Evolutionary conservation across 2,797 vertebrate species (phyloP).

Genomic region (Gallinago stenura): DNA sequence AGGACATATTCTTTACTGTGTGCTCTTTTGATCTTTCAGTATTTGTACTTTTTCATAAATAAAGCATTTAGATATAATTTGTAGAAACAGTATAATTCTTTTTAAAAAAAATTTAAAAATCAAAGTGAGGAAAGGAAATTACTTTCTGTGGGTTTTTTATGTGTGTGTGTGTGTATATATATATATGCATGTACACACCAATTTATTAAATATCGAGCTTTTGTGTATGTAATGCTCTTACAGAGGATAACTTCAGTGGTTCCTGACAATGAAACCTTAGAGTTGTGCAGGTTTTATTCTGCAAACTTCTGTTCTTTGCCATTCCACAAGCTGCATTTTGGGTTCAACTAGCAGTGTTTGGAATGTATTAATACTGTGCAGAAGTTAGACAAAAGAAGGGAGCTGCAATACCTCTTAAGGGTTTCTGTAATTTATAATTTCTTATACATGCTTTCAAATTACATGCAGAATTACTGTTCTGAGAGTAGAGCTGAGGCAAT

Average conservation of each 20-base stretch:
- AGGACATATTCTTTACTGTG: not conserved
- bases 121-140: not conserved
- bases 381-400: not conserved
- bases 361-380: not conserved
- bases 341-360: not conserved
- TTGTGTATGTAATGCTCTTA: not conserved
- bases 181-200: rapidly evolving
- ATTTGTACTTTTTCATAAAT: not conserved
- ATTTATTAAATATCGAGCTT: not conserved
- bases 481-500: not conserved
- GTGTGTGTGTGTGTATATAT: not conserved
- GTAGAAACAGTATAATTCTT: not conserved
- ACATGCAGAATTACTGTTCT: not conserved
- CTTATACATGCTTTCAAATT: not conserved
- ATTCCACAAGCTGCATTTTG: not conserved
- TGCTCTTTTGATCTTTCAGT: not conserved
- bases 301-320: not conserved
- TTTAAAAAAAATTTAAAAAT: not conserved
- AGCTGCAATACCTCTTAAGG: not conserved
- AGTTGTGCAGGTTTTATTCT: not conserved
- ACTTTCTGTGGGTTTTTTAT: rapidly evolving
- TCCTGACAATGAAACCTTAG: not conserved
- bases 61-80: not conserved
- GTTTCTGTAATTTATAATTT: not conserved
- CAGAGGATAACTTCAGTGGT: not conserved